Conservation (phyloP, 1,140 invertebrate genomes). For the Oreohelix idahoensis region DNA sequence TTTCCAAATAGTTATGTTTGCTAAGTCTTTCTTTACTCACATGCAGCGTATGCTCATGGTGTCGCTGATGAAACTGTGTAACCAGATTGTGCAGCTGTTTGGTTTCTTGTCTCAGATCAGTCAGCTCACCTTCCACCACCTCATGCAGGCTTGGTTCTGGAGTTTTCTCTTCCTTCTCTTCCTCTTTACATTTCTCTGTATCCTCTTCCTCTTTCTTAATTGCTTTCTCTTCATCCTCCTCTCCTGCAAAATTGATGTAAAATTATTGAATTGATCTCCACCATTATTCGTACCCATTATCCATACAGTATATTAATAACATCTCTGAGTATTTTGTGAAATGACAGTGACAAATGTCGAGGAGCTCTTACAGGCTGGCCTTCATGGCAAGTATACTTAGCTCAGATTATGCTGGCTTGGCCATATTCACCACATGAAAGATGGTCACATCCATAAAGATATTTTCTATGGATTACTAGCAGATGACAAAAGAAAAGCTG, state of each 20-base stretch:
- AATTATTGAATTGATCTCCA: neutral
- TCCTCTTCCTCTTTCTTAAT: slow-evolving; percentile 42
- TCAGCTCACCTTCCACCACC: slow-evolving; percentile 75
- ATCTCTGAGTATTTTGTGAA: too few relatives aligned
- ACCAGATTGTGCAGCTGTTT: slow-evolving; percentile 91
- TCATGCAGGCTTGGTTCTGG: slow-evolving; percentile 50
- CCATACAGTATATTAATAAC: too few relatives aligned
- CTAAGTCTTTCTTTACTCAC: slow-evolving; percentile 67
- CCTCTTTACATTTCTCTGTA: slow-evolving; percentile 38
- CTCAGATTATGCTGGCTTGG: too few relatives aligned
- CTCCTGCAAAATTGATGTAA: neutral
- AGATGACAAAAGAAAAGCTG: too few relatives aligned
- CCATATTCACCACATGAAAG: too few relatives aligned
- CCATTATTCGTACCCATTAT: too few relatives aligned
- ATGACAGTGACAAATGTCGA: too few relatives aligned
- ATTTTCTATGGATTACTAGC: too few relatives aligned
- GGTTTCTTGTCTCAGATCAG: slow-evolving; percentile 92
- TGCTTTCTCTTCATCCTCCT: slow-evolving; percentile 46
- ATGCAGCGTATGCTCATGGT: slow-evolving; percentile 92
- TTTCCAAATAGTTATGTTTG: too few relatives aligned
- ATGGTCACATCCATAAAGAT: too few relatives aligned
- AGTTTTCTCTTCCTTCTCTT: slow-evolving; percentile 53
- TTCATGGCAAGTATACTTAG: too few relatives aligned
- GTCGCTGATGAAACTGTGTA: slow-evolving; percentile 92
- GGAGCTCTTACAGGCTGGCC: too few relatives aligned